These are phyloP conservation scores for Solea solea DNA, from an alignment of 2,113 vertebrate genomes.

Conservation along the genomic window DNA sequence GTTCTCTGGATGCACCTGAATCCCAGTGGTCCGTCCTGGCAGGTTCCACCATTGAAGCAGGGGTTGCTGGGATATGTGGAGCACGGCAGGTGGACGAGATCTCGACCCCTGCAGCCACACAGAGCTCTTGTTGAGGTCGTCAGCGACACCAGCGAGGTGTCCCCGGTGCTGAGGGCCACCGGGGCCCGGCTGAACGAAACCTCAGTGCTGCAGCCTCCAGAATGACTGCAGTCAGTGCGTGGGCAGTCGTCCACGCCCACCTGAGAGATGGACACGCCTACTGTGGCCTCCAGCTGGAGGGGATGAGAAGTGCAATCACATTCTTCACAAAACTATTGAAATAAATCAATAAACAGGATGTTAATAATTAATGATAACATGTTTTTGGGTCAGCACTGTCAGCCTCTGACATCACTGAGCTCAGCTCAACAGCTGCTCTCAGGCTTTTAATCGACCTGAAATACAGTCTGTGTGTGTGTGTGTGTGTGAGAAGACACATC, in stretches of 20 bases:
- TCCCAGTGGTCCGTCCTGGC: slow-evolving; percentile 84
- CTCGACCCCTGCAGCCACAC: slow-evolving; percentile 85
- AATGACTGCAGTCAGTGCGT: slow-evolving; percentile 79
- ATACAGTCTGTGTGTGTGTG: slow-evolving; percentile 12
- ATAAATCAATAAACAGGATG: not conserved
- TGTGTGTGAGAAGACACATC: not conserved
- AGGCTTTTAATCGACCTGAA: slow-evolving; percentile 61
- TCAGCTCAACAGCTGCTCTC: slow-evolving; percentile 40
- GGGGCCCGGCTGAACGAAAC: slow-evolving; percentile 79
- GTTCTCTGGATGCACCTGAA: slow-evolving; percentile 79
- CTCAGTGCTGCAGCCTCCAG: slow-evolving; percentile 81
- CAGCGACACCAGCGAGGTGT: slow-evolving; percentile 84
- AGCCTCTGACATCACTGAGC: slow-evolving; percentile 5
- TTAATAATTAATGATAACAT: too few relatives aligned
- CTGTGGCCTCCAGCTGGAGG: slow-evolving; percentile 83
- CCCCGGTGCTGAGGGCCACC: slow-evolving; percentile 77
- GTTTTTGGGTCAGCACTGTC: too few relatives aligned
- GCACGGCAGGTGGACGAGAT: slow-evolving; percentile 81
- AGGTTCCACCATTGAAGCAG: slow-evolving; percentile 88
- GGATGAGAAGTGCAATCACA: not conserved
- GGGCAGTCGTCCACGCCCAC: slow-evolving; percentile 85
- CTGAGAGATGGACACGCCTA: slow-evolving; percentile 84
- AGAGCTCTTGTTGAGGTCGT: slow-evolving; percentile 66
- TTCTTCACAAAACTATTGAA: not conserved
- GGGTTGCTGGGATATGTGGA: slow-evolving; percentile 83